Evolutionary conservation across 1,140 invertebrate species (phyloP), one percentile per base, ranked within the genome.

Genomic region (Homalodisca vitripennis): DNA sequence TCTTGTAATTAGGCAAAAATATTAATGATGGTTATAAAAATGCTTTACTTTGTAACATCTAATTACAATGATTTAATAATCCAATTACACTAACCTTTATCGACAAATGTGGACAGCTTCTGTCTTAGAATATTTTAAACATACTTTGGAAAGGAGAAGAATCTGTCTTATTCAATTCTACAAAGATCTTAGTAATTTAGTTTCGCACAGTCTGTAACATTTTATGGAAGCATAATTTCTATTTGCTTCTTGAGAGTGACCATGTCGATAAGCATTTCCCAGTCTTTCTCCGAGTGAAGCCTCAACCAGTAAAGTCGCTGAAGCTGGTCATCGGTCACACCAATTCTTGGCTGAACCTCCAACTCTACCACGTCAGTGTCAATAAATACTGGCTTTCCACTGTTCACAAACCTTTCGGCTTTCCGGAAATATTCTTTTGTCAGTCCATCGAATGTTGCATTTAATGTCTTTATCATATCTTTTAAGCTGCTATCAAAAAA

Each of bases 251-350:
- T 51, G 14, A 51, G n/a, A 3, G 22, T 51, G 22, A 51, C 48
- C 48, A 51, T 51, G 17, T 51, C 48, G 3, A 22, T 51, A 14
- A 51, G n/a, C 22, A 3, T 3, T 51, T 51, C 48, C 48, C 48
- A 51, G n/a, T 51, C 48, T 51, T 51, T 14, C 22, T 51, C 48
- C 17, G 14, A 51, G 48, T 51, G 22, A 51, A 51, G 48, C 48
- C 48, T 51, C n/a, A 20, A 20, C 48, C 48, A 51, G 22, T 51
- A 51, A n/a, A 51, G 48, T 51, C 22, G 48, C 3, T 51, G 17
- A 14, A 51, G 22, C 22, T 51, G 48, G 3, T 51, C 48, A 51
- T 51, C 48, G 3, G 48, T 51, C n/a, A 51, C 48, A 3, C 22
- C 22, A 10, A 51, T 51, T 3, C 17, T 3, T 3, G 48, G 48